These are phyloP conservation scores for Esox niger DNA, from an alignment of 2,113 vertebrate genomes.

Conservation along the genomic window DNA sequence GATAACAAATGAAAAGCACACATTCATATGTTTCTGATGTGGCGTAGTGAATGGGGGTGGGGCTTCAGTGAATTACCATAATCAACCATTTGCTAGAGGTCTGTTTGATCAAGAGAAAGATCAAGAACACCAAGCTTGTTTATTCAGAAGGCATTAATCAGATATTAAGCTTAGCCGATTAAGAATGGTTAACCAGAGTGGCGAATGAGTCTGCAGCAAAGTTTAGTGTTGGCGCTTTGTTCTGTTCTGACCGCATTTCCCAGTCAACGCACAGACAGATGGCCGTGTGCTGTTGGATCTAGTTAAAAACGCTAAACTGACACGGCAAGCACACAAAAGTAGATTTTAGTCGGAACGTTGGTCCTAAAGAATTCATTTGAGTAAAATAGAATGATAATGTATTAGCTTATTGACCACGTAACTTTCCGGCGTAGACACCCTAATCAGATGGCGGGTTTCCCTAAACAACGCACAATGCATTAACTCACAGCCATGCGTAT, in stretches of 20 bases:
- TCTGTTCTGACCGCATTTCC: no score
- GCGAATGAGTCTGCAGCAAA: no score
- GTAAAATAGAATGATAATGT: not conserved
- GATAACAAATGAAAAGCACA: not conserved
- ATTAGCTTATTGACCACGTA: not conserved
- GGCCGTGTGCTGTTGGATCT: no score
- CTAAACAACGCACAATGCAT: not conserved
- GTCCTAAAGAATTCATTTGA: not conserved
- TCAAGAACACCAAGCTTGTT: constrained; percentile 7
- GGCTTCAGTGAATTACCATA: not conserved
- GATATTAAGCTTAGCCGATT: constrained; percentile 8
- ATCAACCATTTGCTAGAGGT: not conserved
- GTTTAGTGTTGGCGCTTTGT: no score
- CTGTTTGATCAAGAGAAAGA: constrained; percentile 13
- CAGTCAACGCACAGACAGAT: no score
- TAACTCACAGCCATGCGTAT: not conserved
- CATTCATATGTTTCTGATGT: constrained; percentile 13
- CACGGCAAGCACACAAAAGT: not conserved
- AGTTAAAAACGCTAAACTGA: not conserved
- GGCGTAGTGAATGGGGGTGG: not conserved
- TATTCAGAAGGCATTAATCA: constrained; percentile 7
- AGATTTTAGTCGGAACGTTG: not conserved
- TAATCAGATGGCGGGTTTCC: no score
- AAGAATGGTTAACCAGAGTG: constrained; percentile 11
- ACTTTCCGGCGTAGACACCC: not conserved